phyloP scores from a whole-genome alignment of 1,140 invertebrate species.

The Phthorimaea operculella region DNA sequence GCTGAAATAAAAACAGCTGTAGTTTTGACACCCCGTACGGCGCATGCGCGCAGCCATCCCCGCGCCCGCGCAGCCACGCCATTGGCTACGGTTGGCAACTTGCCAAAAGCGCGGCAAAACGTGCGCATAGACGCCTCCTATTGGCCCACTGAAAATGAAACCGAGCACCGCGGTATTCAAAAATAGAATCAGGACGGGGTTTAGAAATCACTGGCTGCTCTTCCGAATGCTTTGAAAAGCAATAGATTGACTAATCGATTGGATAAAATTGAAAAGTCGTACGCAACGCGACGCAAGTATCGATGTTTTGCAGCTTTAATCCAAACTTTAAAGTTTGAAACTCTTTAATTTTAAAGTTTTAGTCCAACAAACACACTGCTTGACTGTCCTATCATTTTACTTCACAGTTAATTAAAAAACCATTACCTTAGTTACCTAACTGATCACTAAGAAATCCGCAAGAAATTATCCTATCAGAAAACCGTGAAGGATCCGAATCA shows the following conservation, averaged over 20 bases:
- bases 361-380: too few relatives aligned
- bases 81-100: constrained; percentile 50
- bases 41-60: constrained; percentile 36
- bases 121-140: constrained; percentile 32
- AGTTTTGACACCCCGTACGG: constrained; percentile 15
- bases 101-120: constrained; percentile 62
- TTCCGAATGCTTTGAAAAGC: not conserved
- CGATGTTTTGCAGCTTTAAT: too few relatives aligned
- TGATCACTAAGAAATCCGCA: too few relatives aligned
- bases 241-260: not conserved
- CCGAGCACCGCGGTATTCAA: constrained; percentile 66
- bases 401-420: too few relatives aligned
- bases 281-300: too few relatives aligned
- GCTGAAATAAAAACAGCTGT: constrained; percentile 24
- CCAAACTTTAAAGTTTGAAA: too few relatives aligned
- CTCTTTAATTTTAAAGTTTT: too few relatives aligned
- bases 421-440: too few relatives aligned
- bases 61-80: constrained; percentile 38
- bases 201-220: constrained; percentile 36
- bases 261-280: too few relatives aligned
- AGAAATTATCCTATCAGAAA: not conserved
- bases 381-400: too few relatives aligned
- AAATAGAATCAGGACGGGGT: constrained; percentile 54
- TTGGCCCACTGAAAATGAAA: constrained; percentile 52
- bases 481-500: not conserved